Percentiles rank a stretch among this genome's conserved stretches.
Evolutionary conservation across 2,888 invertebrate genomes (phyloP).

Genomic region (Chalcosyrphus nemorum): DNA sequence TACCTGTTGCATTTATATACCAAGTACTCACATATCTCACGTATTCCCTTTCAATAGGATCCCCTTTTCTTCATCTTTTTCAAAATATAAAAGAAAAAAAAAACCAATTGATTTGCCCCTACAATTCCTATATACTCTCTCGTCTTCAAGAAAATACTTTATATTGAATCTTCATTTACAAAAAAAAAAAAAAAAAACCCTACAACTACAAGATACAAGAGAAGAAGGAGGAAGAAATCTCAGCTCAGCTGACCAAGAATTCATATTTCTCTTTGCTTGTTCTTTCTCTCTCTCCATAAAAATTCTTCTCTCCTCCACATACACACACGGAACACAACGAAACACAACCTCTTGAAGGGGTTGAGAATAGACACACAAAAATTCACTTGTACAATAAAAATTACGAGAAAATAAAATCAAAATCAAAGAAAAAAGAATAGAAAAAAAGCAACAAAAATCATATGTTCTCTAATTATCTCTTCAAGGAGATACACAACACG

Average conservation of each 20-base stretch:
- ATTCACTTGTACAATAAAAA: conserved; percentile 62
- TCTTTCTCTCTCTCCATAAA: not conserved
- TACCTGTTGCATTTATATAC: conserved; percentile 61
- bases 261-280: not conserved
- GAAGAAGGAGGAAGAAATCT: conserved; percentile 40
- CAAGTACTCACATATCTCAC: conserved; percentile 54
- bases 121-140: conserved; percentile 40
- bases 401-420: not conserved
- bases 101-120: conserved; percentile 60
- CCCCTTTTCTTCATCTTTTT: conserved; percentile 42
- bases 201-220: not conserved
- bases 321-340: not conserved
- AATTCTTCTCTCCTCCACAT: conserved; percentile 20
- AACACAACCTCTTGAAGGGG: conserved; percentile 57
- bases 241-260: conserved; percentile 61
- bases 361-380: conserved; percentile 40
- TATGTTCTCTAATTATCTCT: conserved; percentile 54
- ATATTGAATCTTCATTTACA: conserved; percentile 58
- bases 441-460: conserved; percentile 69
- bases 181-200: conserved; percentile 29
- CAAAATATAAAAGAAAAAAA: too few relatives aligned
- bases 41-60: conserved; percentile 48
- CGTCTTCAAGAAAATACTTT: not conserved
- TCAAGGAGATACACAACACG: conserved; percentile 45
- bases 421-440: conserved; percentile 31